Evolutionary conservation across 2,113 vertebrate genomes (phyloP).

Genomic region (Caracal caracal): DNA sequence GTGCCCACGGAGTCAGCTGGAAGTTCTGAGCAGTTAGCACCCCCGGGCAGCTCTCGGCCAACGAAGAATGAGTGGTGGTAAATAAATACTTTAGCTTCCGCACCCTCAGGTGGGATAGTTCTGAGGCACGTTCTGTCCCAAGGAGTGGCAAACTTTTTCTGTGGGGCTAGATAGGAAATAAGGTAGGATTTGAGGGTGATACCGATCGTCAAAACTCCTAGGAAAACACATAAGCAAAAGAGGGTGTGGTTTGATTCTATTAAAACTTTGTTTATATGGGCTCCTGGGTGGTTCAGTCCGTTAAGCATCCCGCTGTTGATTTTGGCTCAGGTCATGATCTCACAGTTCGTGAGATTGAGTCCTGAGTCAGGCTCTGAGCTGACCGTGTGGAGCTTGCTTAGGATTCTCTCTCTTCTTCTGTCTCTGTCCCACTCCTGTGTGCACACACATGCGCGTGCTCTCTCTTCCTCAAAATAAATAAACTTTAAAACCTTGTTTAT

Average conservation of each 20-base stretch:
- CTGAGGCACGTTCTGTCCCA: background rate
- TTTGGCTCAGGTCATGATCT: no score
- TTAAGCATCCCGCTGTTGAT: no score
- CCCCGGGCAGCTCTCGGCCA: background rate
- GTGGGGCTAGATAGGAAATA: background rate
- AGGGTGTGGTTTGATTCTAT: background rate
- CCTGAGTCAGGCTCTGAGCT: no score
- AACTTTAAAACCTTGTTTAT: background rate
- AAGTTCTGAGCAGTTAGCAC: background rate
- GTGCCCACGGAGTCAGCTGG: background rate
- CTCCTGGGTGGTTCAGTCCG: no score
- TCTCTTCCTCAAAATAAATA: no score
- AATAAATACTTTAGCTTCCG: background rate
- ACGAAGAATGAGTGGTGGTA: background rate
- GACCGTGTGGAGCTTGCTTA: no score
- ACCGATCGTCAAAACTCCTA: background rate
- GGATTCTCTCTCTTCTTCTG: no score
- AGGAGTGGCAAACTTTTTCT: background rate
- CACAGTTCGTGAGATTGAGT: no score
- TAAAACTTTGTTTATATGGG: background rate
- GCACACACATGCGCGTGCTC: no score
- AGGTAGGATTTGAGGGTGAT: slow-evolving; percentile 24
- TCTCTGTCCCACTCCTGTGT: no score
- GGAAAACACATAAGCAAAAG: background rate
- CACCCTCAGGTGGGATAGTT: background rate